Conservation (phyloP, 1,140 invertebrate genomes). For the Drosophila pectinifera region DNA sequence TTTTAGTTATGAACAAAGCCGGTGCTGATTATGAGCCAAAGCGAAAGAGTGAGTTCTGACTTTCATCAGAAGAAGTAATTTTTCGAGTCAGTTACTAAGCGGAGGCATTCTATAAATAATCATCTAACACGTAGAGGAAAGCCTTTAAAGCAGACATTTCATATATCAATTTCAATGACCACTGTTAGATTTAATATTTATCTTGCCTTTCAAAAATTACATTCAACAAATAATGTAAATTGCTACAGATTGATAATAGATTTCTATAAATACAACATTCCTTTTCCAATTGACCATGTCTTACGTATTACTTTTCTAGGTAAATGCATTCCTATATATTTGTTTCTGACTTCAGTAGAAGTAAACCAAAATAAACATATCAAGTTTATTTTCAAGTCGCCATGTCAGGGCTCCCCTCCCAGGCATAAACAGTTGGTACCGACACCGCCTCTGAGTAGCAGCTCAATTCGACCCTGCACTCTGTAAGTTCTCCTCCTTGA, state of each 20-base stretch:
- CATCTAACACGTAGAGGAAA: background rate
- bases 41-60: conserved; percentile 9
- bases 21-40: conserved; percentile 39
- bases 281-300: background rate
- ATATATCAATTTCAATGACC: background rate
- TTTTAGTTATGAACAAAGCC: conserved; percentile 47
- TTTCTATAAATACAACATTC: too few relatives aligned
- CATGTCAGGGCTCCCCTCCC: background rate
- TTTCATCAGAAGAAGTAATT: conserved; percentile 4
- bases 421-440: conserved; percentile 18
- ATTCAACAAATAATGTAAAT: too few relatives aligned
- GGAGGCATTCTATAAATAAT: background rate
- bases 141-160: too few relatives aligned
- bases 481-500: conserved; percentile 40
- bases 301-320: background rate
- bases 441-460: conserved; percentile 11
- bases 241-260: too few relatives aligned
- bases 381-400: conserved; percentile 1
- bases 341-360: conserved; percentile 9
- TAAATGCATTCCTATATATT: background rate
- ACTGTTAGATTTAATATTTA: background rate
- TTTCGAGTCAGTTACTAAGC: background rate
- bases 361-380: conserved; percentile 3
- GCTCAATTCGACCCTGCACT: conserved; percentile 13
- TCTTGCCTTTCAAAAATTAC: too few relatives aligned